Percentiles rank a stretch among this genome's conserved stretches.
These are phyloP conservation scores for Pithys albifrons DNA, from an alignment of 2,113 vertebrate genomes.

Conservation along the genomic window DNA sequence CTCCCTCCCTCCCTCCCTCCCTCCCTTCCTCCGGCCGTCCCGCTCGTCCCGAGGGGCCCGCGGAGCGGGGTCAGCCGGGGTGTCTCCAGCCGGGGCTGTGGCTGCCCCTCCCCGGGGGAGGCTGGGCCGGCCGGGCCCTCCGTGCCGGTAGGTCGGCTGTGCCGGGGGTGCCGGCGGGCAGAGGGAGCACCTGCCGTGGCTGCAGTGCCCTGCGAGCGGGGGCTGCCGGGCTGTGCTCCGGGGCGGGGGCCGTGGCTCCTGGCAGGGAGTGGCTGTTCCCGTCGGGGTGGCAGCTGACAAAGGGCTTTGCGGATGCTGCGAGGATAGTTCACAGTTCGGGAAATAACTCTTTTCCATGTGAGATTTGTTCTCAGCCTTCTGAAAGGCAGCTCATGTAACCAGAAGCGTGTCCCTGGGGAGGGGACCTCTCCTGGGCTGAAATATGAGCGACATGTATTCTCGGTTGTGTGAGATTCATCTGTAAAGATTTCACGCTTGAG, in stretches of 20 bases:
- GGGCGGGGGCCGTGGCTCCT: too few species aligned
- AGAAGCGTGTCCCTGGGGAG: neutral
- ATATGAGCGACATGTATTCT: neutral
- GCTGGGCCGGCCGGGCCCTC: neutral
- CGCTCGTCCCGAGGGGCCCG: too few species aligned
- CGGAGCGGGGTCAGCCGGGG: neutral
- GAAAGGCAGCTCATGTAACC: neutral
- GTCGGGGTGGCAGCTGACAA: too few species aligned
- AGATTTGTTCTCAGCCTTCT: neutral
- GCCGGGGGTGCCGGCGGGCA: neutral
- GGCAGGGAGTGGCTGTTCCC: neutral
- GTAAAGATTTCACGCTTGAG: neutral
- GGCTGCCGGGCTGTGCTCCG: accelerated
- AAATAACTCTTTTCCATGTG: accelerated
- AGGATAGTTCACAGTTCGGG: neutral
- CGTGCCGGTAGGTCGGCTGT: neutral
- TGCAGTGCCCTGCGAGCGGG: neutral
- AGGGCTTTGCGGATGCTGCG: neutral
- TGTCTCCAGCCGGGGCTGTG: neutral
- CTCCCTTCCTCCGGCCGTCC: neutral
- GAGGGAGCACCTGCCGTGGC: neutral
- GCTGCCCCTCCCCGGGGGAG: neutral
- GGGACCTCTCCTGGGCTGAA: neutral
- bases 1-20: neutral
- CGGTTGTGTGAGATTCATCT: neutral